These are phyloP conservation scores for Chionodraco myersi DNA, from an alignment of 2,113 vertebrate species.

Conservation along the genomic window DNA sequence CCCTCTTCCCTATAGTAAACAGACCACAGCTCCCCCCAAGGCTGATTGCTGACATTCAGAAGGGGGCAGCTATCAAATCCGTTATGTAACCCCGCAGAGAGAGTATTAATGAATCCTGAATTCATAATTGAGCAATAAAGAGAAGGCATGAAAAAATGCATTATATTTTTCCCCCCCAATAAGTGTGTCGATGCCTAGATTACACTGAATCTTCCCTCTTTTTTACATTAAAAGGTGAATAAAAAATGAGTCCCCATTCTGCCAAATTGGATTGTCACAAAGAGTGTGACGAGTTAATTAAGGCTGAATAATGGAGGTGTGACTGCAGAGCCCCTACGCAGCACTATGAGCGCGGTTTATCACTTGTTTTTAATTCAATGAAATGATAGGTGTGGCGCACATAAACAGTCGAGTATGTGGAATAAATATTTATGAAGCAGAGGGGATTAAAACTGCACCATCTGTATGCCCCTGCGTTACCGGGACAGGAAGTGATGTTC, in stretches of 20 bases:
- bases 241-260: conserved; percentile 50
- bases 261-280: conserved; percentile 36
- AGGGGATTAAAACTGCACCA: conserved; percentile 71
- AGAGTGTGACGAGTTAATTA: conserved; percentile 51
- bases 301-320: conserved; percentile 25
- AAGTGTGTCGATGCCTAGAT: conserved; percentile 13
- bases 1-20: conserved; percentile 84
- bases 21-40: conserved; percentile 86
- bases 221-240: conserved; percentile 55
- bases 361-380: conserved; percentile 40
- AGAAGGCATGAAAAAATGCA: not conserved
- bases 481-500: conserved; percentile 71
- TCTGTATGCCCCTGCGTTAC: conserved; percentile 66
- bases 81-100: conserved; percentile 70
- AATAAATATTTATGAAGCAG: conserved; percentile 69
- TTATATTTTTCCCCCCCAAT: not conserved
- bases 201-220: conserved; percentile 14
- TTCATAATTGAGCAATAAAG: not conserved
- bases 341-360: conserved; percentile 15
- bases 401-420: conserved; percentile 53
- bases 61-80: conserved; percentile 67
- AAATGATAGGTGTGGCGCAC: conserved; percentile 64
- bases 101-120: conserved; percentile 41
- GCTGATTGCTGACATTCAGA: conserved; percentile 83
- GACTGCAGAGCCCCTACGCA: not conserved